A percentile compares a stretch with the other conserved stretches of the same genome.
phyloP scores from a whole-genome alignment of 2,797 vertebrate species.

The Onychomys leucogaster region DNA sequence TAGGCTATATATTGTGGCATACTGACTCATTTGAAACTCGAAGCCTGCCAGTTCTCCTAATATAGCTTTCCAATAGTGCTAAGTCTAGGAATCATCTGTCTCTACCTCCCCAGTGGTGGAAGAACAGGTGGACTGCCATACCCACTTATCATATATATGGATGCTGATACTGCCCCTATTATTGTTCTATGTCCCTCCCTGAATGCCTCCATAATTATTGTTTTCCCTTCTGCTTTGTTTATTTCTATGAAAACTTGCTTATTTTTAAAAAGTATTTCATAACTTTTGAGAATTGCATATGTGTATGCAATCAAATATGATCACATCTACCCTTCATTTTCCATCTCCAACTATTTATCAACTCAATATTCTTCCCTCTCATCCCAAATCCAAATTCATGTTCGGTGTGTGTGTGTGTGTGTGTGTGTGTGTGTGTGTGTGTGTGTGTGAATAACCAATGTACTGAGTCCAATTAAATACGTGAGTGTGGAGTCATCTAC shows the following conservation, averaged over 20 bases:
- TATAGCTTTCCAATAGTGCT: not conserved
- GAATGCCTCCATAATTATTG: not conserved
- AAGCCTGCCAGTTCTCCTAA: not conserved
- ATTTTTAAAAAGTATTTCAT: not conserved
- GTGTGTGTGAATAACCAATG: not conserved
- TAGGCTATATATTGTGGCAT: not conserved
- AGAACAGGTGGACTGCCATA: not conserved
- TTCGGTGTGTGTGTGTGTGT: not conserved
- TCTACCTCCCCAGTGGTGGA: not conserved
- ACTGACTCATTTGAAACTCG: not conserved
- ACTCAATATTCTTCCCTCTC: too few species aligned
- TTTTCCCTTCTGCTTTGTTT: not conserved
- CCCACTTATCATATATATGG: not conserved
- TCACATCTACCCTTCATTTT: too few species aligned
- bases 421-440: too few species aligned
- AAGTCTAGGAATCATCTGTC: not conserved
- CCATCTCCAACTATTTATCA: not conserved
- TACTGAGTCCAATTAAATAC: not conserved
- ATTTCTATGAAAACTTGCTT: not conserved
- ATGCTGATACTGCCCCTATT: not conserved
- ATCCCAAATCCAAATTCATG: not conserved
- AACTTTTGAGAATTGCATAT: not conserved
- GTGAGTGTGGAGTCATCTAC: too few species aligned
- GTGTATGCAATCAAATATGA: not conserved
- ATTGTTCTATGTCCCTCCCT: not conserved